Percentiles rank a stretch among this genome's conserved stretches.
phyloP scores from a whole-genome alignment of 2,113 vertebrate species.

The Mesoclemmys tuberculata region DNA sequence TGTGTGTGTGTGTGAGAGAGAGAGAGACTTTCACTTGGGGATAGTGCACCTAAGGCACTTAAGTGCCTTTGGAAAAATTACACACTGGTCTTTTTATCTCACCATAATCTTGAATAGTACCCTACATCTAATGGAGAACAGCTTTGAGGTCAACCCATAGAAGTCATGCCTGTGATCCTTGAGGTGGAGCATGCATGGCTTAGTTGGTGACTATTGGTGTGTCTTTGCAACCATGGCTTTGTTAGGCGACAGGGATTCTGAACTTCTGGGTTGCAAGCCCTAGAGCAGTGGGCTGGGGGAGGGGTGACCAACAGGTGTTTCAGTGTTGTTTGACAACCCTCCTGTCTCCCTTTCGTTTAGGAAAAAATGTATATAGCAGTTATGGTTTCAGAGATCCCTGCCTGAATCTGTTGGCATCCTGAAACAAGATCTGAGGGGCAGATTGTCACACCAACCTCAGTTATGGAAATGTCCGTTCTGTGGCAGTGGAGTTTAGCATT shows the following conservation, averaged over 20 bases:
- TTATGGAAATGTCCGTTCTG: background rate
- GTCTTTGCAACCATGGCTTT: background rate
- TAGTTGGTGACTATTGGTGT: background rate
- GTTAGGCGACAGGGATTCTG: too few species aligned
- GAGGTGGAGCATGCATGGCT: background rate
- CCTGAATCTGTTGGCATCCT: too few species aligned
- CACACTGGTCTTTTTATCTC: background rate
- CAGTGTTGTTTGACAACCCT: background rate
- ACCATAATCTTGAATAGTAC: background rate
- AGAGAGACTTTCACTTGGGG: too few species aligned
- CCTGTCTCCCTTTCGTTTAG: background rate
- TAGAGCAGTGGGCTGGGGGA: background rate
- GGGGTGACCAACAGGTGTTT: background rate
- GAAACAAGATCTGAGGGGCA: too few species aligned
- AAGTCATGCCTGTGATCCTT: background rate
- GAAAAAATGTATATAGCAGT: background rate
- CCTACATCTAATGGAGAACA: background rate
- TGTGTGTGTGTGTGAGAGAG: too few species aligned
- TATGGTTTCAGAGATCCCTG: background rate
- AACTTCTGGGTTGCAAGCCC: background rate
- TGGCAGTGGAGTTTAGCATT: background rate
- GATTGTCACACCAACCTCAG: background rate
- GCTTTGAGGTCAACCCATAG: background rate
- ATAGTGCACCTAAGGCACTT: too few species aligned
- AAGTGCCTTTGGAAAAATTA: background rate